Evolutionary conservation across 1,140 invertebrate genomes (phyloP).

Genomic region (Euwallacea fornicatus): DNA sequence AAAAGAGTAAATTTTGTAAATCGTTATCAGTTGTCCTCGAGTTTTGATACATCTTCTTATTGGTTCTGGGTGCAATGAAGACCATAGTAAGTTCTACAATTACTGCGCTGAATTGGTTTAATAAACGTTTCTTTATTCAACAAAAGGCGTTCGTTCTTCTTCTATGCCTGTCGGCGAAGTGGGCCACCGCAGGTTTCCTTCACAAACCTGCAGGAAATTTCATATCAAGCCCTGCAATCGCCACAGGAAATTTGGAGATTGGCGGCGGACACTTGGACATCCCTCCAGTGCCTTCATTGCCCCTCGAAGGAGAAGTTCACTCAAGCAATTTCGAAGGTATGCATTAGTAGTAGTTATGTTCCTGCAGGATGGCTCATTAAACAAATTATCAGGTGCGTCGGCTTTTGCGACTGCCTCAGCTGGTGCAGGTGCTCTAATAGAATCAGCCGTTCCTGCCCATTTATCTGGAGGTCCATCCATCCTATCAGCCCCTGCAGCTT

Average conservation of each 20-base stretch:
- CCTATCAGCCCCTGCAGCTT: too few species aligned
- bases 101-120: background rate
- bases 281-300: constrained; percentile 31
- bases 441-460: background rate
- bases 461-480: constrained; percentile 11
- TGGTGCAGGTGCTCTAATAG: constrained; percentile 1
- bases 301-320: constrained; percentile 20
- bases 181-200: constrained; percentile 37
- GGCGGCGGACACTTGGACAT: constrained; percentile 27
- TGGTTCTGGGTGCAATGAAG: constrained; percentile 20
- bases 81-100: constrained; percentile 16
- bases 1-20: constrained; percentile 28
- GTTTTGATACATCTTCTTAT: constrained; percentile 11
- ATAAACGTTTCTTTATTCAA: background rate
- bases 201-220: background rate
- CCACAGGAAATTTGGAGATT: constrained; percentile 34
- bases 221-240: background rate
- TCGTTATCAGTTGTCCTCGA: constrained; percentile 19
- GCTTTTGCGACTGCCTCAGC: constrained; percentile 16
- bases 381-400: constrained; percentile 3
- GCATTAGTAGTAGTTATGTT: too few species aligned
- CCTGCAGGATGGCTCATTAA: too few species aligned
- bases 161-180: constrained; percentile 36
- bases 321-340: constrained; percentile 1
- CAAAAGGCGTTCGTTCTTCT: constrained; percentile 41